A percentile compares a stretch with the other conserved stretches of the same genome.
phyloP scores from a whole-genome alignment of 2,797 vertebrate species.

The Meda fulgida region DNA sequence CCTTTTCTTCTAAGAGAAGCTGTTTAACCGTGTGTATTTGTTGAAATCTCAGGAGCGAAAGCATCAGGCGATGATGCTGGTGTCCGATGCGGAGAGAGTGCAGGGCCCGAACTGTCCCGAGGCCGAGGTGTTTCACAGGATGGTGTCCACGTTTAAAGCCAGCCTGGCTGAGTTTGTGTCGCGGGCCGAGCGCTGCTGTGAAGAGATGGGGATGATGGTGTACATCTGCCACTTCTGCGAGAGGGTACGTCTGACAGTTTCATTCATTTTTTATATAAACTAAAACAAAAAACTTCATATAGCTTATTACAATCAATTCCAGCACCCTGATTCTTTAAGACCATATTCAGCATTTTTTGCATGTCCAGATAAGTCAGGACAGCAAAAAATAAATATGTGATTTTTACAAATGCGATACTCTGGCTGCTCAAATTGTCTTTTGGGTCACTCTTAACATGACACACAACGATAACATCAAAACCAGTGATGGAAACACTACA shows the following conservation, averaged over 20 bases:
- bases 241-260: constrained; percentile 76
- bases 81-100: constrained; percentile 82
- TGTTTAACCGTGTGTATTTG: no score
- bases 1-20: not conserved
- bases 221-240: constrained; percentile 83
- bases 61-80: constrained; percentile 80
- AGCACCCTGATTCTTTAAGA: no score
- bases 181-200: constrained; percentile 82
- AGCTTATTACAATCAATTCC: not conserved
- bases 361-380: no score
- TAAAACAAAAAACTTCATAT: not conserved
- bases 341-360: no score
- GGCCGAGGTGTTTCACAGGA: constrained; percentile 75
- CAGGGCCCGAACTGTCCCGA: constrained; percentile 71
- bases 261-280: not conserved
- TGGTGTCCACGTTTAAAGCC: constrained; percentile 78
- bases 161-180: constrained; percentile 84
- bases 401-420: not conserved
- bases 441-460: not conserved
- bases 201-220: constrained; percentile 81
- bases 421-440: not conserved
- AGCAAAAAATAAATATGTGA: not conserved
- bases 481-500: no score
- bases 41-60: constrained; percentile 82
- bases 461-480: no score